Base-by-base conservation (phyloP, 2,888 invertebrate species). In the Yponomeuta plumbellus region DNA sequence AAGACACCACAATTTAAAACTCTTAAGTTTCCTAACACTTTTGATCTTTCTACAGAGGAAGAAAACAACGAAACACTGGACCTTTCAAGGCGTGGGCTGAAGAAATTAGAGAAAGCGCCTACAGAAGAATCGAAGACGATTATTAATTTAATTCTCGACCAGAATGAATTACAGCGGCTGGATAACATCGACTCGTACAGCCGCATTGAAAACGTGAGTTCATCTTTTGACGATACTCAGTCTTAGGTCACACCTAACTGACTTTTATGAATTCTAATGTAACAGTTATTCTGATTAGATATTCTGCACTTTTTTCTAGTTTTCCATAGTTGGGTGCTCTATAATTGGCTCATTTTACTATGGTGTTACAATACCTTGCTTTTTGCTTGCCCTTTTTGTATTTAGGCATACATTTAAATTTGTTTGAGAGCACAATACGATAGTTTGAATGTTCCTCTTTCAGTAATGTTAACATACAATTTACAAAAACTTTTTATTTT, bases 151-250 rank as follows among this genome's bases (percentile, higher is more conserved):
- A 94, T 96, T 73, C 92, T 96, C 66, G 97, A 97, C 80, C 96
- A 97, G 79, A 98, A 98, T 92, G 96, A 96, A 80, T 87, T 98
- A 69, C 96, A 96, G 77, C 94, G 96, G 74, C 92, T 97, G 75
- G 97, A 97, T 83, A 96, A 97, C 85, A 94, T 97, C 72, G 97
- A 97, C 76, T 94, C 95, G 39, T 97, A 95, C 83, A 92, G 92
- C 67, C 94, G 94, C 79, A 92, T 97, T 66, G 95, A 95, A 85
- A 95, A 94, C 91, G 96, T 96, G 91, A 85, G 82, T 68, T 66
- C 63, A 13, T 52, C 44, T 52, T 17, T 52, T 52, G 44, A 52
- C 17, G 3, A 13, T 52, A 52, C 44, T 17, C 3, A 52, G 1
- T 52, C 3, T 52, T 17, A 52, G 44, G 44, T 52, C 44, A 65